Percentiles rank a stretch among this genome's conserved stretches.
Evolutionary conservation across 2,888 invertebrate genomes (phyloP).

Genomic region (Neoascia interrupta): DNA sequence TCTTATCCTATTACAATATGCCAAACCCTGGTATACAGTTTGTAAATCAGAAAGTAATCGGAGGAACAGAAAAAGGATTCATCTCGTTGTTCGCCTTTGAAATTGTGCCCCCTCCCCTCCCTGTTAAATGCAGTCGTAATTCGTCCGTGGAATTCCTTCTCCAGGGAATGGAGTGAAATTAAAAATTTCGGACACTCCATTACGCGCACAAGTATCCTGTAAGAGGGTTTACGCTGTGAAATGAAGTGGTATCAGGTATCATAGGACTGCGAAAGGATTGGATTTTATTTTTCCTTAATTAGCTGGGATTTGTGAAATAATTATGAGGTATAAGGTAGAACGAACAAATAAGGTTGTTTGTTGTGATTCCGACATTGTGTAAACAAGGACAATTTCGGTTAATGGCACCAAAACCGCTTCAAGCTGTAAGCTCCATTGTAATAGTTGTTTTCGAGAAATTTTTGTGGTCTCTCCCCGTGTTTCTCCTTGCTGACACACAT

Average conservation of each 20-base stretch:
- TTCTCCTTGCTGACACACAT: background rate
- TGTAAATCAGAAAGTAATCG: constrained; percentile 53
- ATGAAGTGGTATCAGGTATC: constrained; percentile 51
- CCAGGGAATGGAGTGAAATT: constrained; percentile 49
- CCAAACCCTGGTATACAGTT: constrained; percentile 48
- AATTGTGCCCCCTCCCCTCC: no score
- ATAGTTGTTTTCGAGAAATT: constrained; percentile 55
- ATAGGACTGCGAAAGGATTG: constrained; percentile 39
- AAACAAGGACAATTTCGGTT: constrained; percentile 40
- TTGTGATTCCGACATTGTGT: constrained; percentile 43
- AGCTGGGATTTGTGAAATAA: constrained; percentile 45
- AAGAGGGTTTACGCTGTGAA: constrained; percentile 12
- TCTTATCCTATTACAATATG: constrained; percentile 65
- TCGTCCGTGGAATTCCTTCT: constrained; percentile 2
- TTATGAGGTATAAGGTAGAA: constrained; percentile 2
- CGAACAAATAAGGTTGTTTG: background rate
- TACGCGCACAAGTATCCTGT: constrained; percentile 21
- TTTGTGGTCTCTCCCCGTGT: constrained; percentile 48
- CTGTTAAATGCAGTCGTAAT: constrained; percentile 53
- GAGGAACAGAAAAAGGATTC: constrained; percentile 52
- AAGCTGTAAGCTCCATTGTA: constrained; percentile 3
- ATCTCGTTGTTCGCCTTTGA: constrained; percentile 24
- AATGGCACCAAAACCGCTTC: constrained; percentile 17
- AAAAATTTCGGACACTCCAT: constrained; percentile 61
- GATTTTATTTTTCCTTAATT: constrained; percentile 50